These are phyloP conservation scores for Rhinogobius similis DNA, from an alignment of 2,113 vertebrate species.

Conservation along the genomic window DNA sequence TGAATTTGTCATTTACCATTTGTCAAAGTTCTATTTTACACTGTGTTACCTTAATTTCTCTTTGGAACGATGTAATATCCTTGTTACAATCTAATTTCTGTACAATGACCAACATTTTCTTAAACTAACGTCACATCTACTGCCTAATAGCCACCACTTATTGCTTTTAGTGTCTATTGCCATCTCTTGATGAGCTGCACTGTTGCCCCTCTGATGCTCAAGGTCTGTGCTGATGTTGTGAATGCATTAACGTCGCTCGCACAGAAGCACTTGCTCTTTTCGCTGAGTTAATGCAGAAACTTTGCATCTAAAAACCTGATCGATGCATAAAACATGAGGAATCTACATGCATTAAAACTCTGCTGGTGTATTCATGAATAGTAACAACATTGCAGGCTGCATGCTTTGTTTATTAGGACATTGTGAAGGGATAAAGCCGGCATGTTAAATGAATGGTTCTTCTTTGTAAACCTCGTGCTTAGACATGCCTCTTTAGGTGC, in stretches of 20 bases:
- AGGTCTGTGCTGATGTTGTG: slow-evolving; percentile 4
- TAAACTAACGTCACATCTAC: slow-evolving; percentile 19
- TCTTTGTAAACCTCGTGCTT: slow-evolving; percentile 16
- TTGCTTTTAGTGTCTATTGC: slow-evolving; percentile 12
- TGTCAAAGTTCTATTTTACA: slow-evolving; percentile 10
- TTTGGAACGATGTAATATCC: slow-evolving; percentile 39
- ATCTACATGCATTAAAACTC: slow-evolving; percentile 22
- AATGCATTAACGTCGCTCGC: background rate
- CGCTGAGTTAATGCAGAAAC: slow-evolving; percentile 19
- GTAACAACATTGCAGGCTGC: slow-evolving; percentile 20
- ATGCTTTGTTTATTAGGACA: slow-evolving; percentile 9
- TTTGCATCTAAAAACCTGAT: slow-evolving; percentile 5
- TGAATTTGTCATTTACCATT: background rate
- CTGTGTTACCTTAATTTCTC: slow-evolving; percentile 47
- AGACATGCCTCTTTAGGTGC: slow-evolving; percentile 43
- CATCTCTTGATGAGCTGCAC: slow-evolving; percentile 22
- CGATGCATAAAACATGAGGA: slow-evolving; percentile 18
- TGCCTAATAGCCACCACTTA: slow-evolving; percentile 1
- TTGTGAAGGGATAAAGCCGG: slow-evolving; percentile 29
- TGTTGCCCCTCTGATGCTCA: slow-evolving; percentile 7
- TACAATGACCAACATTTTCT: slow-evolving; percentile 38
- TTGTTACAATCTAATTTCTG: slow-evolving; percentile 43
- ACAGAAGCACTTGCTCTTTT: background rate
- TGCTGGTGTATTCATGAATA: slow-evolving; percentile 29
- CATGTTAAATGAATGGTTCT: slow-evolving; percentile 25